Percentiles rank a stretch among this genome's conserved stretches.
These are phyloP conservation scores for Cotesia glomerata DNA, from an alignment of 1,140 invertebrate genomes.

Conservation along the genomic window DNA sequence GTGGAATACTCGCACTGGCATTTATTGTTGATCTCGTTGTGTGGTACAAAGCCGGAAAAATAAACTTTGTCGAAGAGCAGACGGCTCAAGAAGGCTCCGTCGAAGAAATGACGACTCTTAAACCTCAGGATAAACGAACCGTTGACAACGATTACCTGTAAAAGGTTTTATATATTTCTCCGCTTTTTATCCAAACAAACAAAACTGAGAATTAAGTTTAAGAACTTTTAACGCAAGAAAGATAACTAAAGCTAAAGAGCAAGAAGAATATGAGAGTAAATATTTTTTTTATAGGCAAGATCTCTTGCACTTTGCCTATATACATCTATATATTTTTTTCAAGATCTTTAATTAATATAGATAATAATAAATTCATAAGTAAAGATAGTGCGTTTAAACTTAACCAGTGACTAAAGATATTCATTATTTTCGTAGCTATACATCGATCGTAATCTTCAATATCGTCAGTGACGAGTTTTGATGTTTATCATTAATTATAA, in stretches of 20 bases:
- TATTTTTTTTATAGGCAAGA: background rate
- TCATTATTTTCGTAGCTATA: background rate
- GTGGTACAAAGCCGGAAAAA: constrained; percentile 81
- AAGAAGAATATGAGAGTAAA: background rate
- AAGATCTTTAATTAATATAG: background rate
- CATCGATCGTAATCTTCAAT: background rate
- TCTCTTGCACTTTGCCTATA: background rate
- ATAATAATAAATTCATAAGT: background rate
- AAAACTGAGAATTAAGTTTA: background rate
- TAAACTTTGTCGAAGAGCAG: constrained; percentile 72
- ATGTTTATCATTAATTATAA: background rate
- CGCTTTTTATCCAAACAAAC: too few relatives aligned
- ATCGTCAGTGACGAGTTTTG: background rate
- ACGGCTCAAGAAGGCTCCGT: constrained; percentile 49
- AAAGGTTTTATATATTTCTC: constrained; percentile 25
- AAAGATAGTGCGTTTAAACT: background rate
- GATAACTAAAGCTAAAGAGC: background rate
- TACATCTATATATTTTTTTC: constrained; percentile 3
- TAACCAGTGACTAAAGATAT: too few relatives aligned
- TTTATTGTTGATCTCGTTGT: constrained; percentile 84
- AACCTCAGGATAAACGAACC: constrained; percentile 53
- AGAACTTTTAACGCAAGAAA: background rate
- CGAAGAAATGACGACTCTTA: constrained; percentile 60
- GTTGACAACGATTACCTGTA: constrained; percentile 57
- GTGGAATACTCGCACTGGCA: constrained; percentile 79